Evolutionary conservation across 2,113 vertebrate genomes (phyloP).

Genomic region (Pyrgilauda ruficollis): DNA sequence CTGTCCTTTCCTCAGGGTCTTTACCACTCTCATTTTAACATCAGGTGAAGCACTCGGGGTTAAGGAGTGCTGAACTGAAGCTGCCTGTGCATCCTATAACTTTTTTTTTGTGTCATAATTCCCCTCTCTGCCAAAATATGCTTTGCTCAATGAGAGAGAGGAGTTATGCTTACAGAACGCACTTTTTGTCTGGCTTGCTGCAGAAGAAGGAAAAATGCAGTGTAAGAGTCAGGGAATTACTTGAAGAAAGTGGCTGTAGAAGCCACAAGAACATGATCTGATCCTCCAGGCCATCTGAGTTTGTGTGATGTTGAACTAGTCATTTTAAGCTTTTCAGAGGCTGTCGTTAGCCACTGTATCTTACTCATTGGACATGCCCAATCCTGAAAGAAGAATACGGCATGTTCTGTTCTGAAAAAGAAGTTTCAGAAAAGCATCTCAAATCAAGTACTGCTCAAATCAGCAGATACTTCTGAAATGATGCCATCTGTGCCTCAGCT

Average conservation of each 20-base stretch:
- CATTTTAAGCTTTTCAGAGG: background rate
- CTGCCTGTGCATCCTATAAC: background rate
- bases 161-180: background rate
- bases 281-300: background rate
- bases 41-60: background rate
- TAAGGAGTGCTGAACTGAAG: background rate
- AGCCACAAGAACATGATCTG: background rate
- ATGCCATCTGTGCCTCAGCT: constrained; percentile 45
- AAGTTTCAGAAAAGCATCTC: background rate
- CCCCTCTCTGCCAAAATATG: background rate
- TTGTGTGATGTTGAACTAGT: background rate
- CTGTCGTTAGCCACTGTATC: background rate
- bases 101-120: background rate
- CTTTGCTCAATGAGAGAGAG: background rate
- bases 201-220: background rate
- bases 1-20: background rate
- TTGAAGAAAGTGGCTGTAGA: background rate
- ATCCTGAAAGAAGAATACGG: background rate
- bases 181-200: background rate
- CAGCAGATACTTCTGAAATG: constrained; percentile 45
- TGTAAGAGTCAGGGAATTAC: background rate
- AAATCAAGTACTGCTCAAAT: constrained; percentile 14
- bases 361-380: background rate
- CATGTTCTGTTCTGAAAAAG: background rate
- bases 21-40: background rate